Percentiles rank a stretch among this genome's conserved stretches.
These are phyloP conservation scores for Carpatolechia fugitivella DNA, from an alignment of 2,888 invertebrate genomes.

Conservation along the genomic window DNA sequence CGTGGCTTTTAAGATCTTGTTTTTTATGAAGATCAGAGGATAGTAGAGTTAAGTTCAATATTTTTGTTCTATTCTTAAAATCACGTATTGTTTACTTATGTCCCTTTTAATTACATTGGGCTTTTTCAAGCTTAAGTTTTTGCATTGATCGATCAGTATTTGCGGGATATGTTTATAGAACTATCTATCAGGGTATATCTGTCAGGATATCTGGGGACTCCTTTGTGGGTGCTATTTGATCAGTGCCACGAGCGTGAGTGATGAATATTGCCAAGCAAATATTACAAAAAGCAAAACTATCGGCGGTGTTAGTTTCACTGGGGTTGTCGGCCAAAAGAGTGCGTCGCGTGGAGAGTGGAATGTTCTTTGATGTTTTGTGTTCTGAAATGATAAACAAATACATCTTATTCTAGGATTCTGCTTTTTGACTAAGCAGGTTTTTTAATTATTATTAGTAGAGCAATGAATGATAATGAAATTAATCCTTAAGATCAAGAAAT, in stretches of 20 bases:
- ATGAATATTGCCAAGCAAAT: conserved; percentile 79
- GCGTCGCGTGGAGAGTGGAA: conserved; percentile 32
- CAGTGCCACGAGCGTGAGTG: conserved; percentile 76
- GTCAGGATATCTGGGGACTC: conserved; percentile 73
- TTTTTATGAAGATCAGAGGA: conserved; percentile 26
- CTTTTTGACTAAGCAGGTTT: too few relatives aligned
- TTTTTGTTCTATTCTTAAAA: conserved; percentile 3
- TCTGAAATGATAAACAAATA: background rate
- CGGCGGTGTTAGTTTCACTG: conserved; percentile 71
- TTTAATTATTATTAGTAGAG: too few relatives aligned
- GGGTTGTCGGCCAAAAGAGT: conserved; percentile 48
- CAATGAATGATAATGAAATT: too few relatives aligned
- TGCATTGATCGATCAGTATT: conserved; percentile 43
- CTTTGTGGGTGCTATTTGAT: conserved; percentile 75
- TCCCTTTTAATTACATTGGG: background rate
- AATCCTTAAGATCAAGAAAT: too few relatives aligned
- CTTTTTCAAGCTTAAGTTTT: background rate
- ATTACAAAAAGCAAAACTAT: conserved; percentile 78
- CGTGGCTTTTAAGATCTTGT: conserved; percentile 40
- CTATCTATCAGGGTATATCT: conserved; percentile 72
- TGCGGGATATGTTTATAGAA: conserved; percentile 53
- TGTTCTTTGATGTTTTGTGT: conserved; percentile 28
- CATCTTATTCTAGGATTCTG: too few relatives aligned
- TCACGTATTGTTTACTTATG: conserved; percentile 4
- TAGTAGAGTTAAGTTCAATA: conserved; percentile 16